Conservation (phyloP, 2,888 invertebrate species). For the Fragum sueziense region DNA sequence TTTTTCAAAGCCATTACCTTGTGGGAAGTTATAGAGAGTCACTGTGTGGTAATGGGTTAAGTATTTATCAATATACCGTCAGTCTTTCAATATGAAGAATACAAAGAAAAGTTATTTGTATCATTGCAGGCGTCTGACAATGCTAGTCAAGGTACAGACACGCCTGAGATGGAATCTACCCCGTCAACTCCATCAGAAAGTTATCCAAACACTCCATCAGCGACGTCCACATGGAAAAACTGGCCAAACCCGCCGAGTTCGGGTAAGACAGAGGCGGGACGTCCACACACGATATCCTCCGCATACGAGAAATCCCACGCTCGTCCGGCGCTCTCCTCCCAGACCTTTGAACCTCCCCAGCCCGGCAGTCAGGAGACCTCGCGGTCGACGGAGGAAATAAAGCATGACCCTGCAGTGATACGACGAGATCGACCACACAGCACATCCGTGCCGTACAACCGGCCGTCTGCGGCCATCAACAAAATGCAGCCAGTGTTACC, state of each 20-base stretch:
- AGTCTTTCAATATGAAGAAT: too few species aligned
- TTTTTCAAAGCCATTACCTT: too few species aligned
- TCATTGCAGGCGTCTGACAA: conserved; percentile 59
- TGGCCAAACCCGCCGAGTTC: conserved; percentile 76
- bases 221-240: conserved; percentile 80
- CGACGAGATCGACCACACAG: conserved; percentile 66
- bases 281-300: conserved; percentile 96
- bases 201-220: conserved; percentile 83
- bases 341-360: conserved; percentile 93
- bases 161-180: conserved; percentile 70
- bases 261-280: conserved; percentile 84
- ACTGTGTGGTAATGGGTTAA: too few species aligned
- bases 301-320: conserved; percentile 91
- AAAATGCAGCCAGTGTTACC: conserved; percentile 78
- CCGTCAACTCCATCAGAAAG: conserved; percentile 84
- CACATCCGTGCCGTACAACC: conserved; percentile 62
- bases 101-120: too few species aligned
- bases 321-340: conserved; percentile 92
- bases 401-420: conserved; percentile 52
- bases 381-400: conserved; percentile 38
- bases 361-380: conserved; percentile 58
- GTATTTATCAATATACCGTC: too few species aligned
- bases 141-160: conserved; percentile 65
- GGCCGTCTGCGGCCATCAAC: conserved; percentile 76
- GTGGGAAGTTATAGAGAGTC: too few species aligned